Base-by-base conservation (phyloP, 2,797 vertebrate species). In the Tauraco hartlaubi region DNA sequence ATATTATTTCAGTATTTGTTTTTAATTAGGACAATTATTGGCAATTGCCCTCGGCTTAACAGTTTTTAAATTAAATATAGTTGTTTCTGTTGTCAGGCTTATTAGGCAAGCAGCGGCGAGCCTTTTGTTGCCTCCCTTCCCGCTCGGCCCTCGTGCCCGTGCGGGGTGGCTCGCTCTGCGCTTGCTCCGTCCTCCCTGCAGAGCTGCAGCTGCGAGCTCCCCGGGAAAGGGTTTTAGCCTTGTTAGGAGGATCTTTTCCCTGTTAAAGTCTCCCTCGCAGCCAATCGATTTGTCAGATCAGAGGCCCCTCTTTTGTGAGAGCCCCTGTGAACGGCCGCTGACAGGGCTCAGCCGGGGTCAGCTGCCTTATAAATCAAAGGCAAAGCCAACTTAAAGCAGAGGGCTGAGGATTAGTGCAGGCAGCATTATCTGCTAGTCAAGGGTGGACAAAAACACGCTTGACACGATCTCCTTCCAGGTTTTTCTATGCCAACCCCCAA, bases 11-110 rank as follows among this genome's bases (percentile, higher is more conserved):
- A 56, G 80, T 90, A 94, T 96, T 97, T 96, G 59, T 73, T 96
- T 97, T 90, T 94, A 97, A 96, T 97, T 97, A 97, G 39, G 33
- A 63, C 79, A 89, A 92, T 97, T 85, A 95, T 93, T 96, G 96
- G 83, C 82, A 97, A 96, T 97, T 98, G 98, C 97, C 90, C 83
- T 95, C 56, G 79, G 83, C 69, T 95, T 93, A 97, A 64, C 41
- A 81, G 56, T 71, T 90, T 85, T 92, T 88, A 86, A 94, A 90
- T 96, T 92, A 96, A 96, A 92, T 52, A 80, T 15, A 72, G 52
- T 44, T 74, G 33, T 64, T 92, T 20, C 39, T 18, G 6, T 21
- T 66, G 52, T 74, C 3, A 18, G 78, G 55, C 13, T 69, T 92
- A 64, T 91, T 71, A 93, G 56, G 51, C 4, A 29, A 75, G 90